Evolutionary conservation across 2,888 invertebrate species (phyloP).

Genomic region (Nomada ferruginata): DNA sequence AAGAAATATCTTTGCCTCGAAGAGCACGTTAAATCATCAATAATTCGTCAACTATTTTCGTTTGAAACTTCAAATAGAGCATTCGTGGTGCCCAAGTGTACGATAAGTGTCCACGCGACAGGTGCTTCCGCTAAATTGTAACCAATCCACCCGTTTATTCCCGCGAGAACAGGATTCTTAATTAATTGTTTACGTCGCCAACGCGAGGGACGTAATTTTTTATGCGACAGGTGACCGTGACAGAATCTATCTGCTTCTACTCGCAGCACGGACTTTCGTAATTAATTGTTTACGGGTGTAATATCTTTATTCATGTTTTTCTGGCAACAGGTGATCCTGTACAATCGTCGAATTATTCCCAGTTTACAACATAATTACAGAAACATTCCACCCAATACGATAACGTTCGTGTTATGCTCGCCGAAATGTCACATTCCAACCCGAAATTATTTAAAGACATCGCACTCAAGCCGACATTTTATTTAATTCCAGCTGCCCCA

Average conservation of each 20-base stretch:
- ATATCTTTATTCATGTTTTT: slow-evolving; percentile 44
- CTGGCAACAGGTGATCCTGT: slow-evolving; percentile 27
- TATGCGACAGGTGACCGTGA: slow-evolving; percentile 34
- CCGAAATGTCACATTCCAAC: background rate
- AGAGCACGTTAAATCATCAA: too few species aligned
- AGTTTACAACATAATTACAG: background rate
- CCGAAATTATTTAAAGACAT: background rate
- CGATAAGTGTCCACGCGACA: slow-evolving; percentile 19
- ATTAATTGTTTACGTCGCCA: slow-evolving; percentile 39
- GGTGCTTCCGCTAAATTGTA: slow-evolving; percentile 22
- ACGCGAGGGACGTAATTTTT: slow-evolving; percentile 16
- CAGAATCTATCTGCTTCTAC: background rate
- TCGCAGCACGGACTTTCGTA: slow-evolving; percentile 8
- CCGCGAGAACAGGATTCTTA: background rate
- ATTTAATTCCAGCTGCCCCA: background rate
- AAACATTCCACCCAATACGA: background rate
- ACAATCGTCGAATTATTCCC: background rate
- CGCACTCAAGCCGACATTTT: background rate
- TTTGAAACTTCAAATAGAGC: too few species aligned
- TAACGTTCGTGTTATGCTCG: background rate
- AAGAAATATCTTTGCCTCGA: too few species aligned
- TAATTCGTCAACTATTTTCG: too few species aligned
- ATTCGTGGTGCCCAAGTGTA: background rate
- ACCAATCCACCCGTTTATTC: background rate
- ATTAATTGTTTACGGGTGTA: slow-evolving; percentile 27